Conservation (phyloP, 2,797 vertebrate genomes). For the Choloepus didactylus region DNA sequence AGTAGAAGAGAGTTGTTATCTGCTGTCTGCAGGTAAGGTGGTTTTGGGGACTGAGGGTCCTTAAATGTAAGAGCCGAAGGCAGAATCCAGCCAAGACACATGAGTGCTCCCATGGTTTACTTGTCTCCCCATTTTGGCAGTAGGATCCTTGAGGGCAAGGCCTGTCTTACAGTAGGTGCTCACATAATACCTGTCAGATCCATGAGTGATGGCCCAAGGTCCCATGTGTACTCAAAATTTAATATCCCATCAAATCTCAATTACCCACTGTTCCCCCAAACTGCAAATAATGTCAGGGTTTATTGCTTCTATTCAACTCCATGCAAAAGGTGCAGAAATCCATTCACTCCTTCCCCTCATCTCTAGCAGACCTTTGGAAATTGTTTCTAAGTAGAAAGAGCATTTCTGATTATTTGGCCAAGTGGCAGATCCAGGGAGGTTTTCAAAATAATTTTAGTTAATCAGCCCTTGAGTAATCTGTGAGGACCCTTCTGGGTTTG, state of each 20-base stretch:
- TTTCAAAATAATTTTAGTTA: neutral
- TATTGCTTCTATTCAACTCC: neutral
- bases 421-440: neutral
- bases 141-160: too few species aligned
- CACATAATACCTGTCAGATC: neutral
- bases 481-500: neutral
- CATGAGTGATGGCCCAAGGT: neutral
- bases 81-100: neutral
- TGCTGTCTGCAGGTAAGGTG: neutral
- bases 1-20: neutral
- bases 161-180: neutral
- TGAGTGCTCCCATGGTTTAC: neutral
- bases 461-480: slow-evolving; percentile 14
- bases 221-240: neutral
- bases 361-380: neutral
- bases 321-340: neutral
- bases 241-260: neutral
- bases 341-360: neutral
- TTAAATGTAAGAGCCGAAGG: neutral
- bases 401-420: neutral
- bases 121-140: neutral
- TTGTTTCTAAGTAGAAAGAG: slow-evolving; percentile 23
- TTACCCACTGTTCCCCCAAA: neutral
- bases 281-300: neutral
- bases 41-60: neutral